phyloP scores from a whole-genome alignment of 2,797 vertebrate genomes.

The Loris lydekkerianus region DNA sequence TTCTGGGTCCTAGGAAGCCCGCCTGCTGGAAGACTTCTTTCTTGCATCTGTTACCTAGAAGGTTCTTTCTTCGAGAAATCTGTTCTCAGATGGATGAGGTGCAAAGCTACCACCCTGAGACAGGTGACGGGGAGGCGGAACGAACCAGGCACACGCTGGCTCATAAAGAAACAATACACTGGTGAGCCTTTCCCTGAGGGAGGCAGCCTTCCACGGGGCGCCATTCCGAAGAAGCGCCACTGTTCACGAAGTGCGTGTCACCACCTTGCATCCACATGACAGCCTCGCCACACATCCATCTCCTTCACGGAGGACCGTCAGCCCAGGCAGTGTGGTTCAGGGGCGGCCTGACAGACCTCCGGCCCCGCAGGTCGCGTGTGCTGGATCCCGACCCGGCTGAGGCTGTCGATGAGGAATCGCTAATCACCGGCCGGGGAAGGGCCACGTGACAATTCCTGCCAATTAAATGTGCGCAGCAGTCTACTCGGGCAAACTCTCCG shows the following conservation, averaged over 20 bases:
- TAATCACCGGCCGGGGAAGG: background rate
- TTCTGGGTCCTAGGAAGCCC: background rate
- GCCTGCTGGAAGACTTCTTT: background rate
- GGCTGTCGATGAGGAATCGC: too few relatives aligned
- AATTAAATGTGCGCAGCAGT: background rate
- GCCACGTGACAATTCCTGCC: rapidly evolving
- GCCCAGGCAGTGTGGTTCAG: background rate
- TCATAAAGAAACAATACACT: background rate
- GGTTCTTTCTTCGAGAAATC: background rate
- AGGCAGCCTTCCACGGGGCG: too few relatives aligned
- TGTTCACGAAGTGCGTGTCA: background rate
- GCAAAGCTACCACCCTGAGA: background rate
- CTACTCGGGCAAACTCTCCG: background rate
- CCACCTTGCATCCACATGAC: background rate
- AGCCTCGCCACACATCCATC: too few relatives aligned
- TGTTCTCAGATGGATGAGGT: background rate
- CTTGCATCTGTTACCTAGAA: background rate
- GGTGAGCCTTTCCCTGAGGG: background rate
- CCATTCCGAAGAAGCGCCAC: background rate
- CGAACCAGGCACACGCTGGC: rapidly evolving
- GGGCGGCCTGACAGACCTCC: background rate
- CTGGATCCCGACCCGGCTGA: background rate
- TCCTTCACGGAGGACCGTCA: background rate
- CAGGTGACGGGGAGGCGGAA: background rate
- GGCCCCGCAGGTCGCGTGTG: too few relatives aligned